Evolutionary conservation across 2,113 vertebrate genomes (phyloP), one percentile per base, ranked within the genome.

Genomic region (Macroglossus sobrinus): DNA sequence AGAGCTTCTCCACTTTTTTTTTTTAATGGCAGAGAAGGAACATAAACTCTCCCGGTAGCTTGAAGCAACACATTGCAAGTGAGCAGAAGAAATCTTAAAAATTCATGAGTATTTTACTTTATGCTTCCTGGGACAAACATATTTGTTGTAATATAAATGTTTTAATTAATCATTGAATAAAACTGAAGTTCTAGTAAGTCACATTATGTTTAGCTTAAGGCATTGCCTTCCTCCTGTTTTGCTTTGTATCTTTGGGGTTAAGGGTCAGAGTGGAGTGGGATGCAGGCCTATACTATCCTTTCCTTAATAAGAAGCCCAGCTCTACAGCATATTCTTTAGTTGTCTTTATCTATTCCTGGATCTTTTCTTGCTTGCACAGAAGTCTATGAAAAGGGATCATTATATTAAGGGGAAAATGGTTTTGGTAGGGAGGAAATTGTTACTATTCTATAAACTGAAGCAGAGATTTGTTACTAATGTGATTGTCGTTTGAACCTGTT

Each of bases 1-100:
- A 82, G 93, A 86, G 30, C 15, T 22, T 45, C 71, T 87, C 9
- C 2, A 75, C 50, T 74, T 89, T 94, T 69, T 85, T 53, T 47
- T 33, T 85, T 91, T 89, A 81, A 45, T 69, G 57, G 76, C 33
- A 76, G n/a, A 91, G 33, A 85, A 84, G 33, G 59, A 71, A 88
- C n/a, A 50, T 86, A 94, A 96, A 95, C 50, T 96, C 38, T n/a
- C 30, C 21, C 84, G n/a, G 61, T 45, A 94, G 50, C 59, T 76
- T 88, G 92, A 93, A 88, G 75, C 71, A 92, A 43, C 38, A 87
- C 19, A 19, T 90, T 71, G 38, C 38, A 84, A 79, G 64, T 85
- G 74, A 94, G 84, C n/a, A 79, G 45, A 93, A 72, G 69, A 95
- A 89, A 81, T 89, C 30, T 95, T 89, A 80, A 97, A 80, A 89